Conservation (phyloP, 1,140 invertebrate species). For the Chlorops oryzae region DNA sequence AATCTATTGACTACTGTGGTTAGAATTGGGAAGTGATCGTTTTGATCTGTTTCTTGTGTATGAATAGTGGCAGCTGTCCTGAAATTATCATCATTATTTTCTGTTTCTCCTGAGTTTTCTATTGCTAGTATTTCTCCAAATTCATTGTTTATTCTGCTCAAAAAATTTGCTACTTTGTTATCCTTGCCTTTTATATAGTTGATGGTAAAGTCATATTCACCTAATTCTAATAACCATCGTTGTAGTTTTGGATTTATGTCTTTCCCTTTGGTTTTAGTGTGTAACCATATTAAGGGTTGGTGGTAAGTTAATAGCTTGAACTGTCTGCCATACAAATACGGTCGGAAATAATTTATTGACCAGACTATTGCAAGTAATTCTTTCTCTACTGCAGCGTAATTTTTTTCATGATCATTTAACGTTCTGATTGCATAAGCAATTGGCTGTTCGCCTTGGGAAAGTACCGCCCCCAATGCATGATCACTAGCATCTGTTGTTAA, state of each 20-base stretch:
- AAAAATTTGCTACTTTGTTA: conserved; percentile 24
- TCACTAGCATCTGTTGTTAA: conserved; percentile 25
- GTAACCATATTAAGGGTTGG: conserved; percentile 18
- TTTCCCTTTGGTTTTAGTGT: conserved; percentile 21
- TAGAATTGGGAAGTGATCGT: too few species aligned
- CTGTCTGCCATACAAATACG: conserved; percentile 13
- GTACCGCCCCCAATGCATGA: conserved; percentile 18
- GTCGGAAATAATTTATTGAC: conserved; percentile 47
- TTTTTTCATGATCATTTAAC: conserved; percentile 20
- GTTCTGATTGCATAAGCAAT: conserved; percentile 17
- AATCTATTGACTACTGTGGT: too few species aligned
- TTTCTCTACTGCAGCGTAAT: conserved; percentile 22
- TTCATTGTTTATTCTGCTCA: background rate
- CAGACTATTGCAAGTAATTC: conserved; percentile 36
- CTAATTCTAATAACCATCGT: conserved; percentile 17
- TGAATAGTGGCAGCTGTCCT: too few species aligned
- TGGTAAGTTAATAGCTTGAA: conserved; percentile 17
- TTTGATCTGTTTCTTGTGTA: too few species aligned
- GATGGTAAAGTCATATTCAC: conserved; percentile 21
- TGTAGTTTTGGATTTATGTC: conserved; percentile 18
- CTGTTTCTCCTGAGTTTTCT: too few species aligned
- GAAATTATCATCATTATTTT: too few species aligned
- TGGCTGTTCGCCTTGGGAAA: conserved; percentile 17
- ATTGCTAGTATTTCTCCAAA: too few species aligned
- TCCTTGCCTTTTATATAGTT: conserved; percentile 21